Conservation (phyloP, 2,797 vertebrate species). For the Eulemur mongoz region DNA sequence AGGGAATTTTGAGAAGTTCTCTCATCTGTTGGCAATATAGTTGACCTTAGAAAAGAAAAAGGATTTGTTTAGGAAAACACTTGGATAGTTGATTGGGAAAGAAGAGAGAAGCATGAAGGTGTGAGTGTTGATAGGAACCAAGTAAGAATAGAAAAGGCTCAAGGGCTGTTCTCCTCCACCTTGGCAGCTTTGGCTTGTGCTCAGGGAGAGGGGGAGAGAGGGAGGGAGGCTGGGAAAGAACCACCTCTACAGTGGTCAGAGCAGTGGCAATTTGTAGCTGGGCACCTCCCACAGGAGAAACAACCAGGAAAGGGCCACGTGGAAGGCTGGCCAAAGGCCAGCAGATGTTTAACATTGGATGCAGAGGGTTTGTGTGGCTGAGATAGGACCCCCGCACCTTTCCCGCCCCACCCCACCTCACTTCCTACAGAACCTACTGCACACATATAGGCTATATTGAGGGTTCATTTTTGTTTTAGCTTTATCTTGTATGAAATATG, state of each 20-base stretch:
- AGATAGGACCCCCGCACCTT: fast-evolving
- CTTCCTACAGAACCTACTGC: not conserved
- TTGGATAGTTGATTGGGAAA: not conserved
- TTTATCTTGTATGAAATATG: not conserved
- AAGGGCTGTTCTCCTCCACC: not conserved
- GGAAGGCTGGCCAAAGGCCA: too few relatives aligned
- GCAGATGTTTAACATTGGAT: not conserved
- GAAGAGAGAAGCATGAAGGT: not conserved
- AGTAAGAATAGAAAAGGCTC: not conserved
- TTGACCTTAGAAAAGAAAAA: not conserved
- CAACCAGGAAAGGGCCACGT: not conserved
- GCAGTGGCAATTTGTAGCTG: fast-evolving
- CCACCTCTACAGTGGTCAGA: not conserved
- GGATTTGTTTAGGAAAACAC: not conserved
- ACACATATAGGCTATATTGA: not conserved
- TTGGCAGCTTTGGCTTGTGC: not conserved
- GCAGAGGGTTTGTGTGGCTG: too few relatives aligned
- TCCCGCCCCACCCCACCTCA: fast-evolving
- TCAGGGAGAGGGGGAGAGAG: not conserved
- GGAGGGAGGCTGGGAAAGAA: fast-evolving
- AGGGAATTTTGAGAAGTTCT: not conserved
- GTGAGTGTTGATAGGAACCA: not conserved
- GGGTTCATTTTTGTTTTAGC: not conserved
- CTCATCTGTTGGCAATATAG: not conserved
- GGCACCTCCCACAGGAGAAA: not conserved